phyloP scores from a whole-genome alignment of 2,888 invertebrate genomes.

The Deroplatys truncata region DNA sequence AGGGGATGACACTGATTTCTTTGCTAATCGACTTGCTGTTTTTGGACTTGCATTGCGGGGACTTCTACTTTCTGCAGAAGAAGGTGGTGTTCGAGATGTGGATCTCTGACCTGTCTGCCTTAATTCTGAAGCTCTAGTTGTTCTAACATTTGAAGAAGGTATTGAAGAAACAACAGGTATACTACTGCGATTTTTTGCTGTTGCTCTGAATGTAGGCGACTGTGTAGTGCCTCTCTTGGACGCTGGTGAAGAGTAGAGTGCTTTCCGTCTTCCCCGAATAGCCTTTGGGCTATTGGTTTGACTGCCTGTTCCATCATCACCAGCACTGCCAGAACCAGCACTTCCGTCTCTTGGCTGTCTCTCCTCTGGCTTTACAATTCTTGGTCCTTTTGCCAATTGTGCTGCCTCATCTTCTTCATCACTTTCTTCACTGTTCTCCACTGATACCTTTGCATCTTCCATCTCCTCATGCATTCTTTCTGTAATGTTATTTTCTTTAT shows the following conservation, averaged over 20 bases:
- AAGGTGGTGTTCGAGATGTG: constrained; percentile 37
- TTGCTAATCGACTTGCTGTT: background rate
- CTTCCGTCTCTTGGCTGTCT: constrained; percentile 37
- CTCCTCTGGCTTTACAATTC: constrained; percentile 50
- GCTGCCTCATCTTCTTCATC: constrained; percentile 25
- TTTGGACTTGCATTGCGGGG: constrained; percentile 22
- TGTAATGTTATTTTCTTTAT: background rate
- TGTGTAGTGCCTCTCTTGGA: constrained; percentile 44
- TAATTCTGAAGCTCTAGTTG: constrained; percentile 38
- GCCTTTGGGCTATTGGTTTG: constrained; percentile 48
- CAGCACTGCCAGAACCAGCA: constrained; percentile 38
- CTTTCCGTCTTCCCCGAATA: constrained; percentile 63
- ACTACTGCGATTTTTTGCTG: constrained; percentile 29
- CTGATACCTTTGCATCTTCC: background rate
- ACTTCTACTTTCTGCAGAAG: constrained; percentile 36
- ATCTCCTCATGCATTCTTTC: background rate
- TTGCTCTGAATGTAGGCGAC: constrained; percentile 37
- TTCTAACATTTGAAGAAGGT: constrained; percentile 30
- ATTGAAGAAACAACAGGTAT: constrained; percentile 34
- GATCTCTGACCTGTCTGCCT: constrained; percentile 37
- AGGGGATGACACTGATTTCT: constrained; percentile 33
- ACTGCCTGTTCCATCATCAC: constrained; percentile 32
- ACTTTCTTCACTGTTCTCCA: constrained; percentile 31
- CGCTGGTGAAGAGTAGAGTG: constrained; percentile 61
- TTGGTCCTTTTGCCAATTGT: constrained; percentile 39